Conservation (phyloP, 2,113 vertebrate genomes). For the Melanocharis versteri region DNA sequence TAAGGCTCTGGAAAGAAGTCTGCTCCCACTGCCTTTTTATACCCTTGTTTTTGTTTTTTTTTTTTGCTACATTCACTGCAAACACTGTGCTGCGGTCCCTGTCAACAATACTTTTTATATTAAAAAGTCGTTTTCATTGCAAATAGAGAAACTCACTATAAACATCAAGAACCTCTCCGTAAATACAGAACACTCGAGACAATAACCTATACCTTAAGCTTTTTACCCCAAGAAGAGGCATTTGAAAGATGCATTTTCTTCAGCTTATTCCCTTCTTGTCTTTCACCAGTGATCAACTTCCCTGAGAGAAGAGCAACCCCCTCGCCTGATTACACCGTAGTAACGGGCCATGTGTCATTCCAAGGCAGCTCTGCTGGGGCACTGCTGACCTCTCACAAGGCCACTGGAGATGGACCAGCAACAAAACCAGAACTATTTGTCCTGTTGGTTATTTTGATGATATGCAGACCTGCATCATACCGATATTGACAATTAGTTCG, state of each 20-base stretch:
- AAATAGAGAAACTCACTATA: neutral
- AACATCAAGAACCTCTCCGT: neutral
- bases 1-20: neutral
- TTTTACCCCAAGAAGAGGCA: neutral
- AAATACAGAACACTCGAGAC: neutral
- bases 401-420: neutral
- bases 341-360: rapidly evolving
- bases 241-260: neutral
- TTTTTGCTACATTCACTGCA: neutral
- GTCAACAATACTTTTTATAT: neutral
- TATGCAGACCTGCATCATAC: neutral
- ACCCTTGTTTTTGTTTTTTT: neutral
- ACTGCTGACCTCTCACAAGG: neutral
- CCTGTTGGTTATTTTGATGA: neutral
- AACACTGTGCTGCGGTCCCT: neutral
- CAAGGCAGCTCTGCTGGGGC: rapidly evolving
- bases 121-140: neutral
- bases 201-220: neutral
- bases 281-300: neutral
- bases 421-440: neutral
- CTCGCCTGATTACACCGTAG: rapidly evolving
- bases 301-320: neutral
- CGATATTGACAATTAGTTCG: neutral
- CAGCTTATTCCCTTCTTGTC: neutral
- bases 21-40: neutral